Conservation (phyloP, 2,888 invertebrate genomes). For the Deilephila elpenor region DNA sequence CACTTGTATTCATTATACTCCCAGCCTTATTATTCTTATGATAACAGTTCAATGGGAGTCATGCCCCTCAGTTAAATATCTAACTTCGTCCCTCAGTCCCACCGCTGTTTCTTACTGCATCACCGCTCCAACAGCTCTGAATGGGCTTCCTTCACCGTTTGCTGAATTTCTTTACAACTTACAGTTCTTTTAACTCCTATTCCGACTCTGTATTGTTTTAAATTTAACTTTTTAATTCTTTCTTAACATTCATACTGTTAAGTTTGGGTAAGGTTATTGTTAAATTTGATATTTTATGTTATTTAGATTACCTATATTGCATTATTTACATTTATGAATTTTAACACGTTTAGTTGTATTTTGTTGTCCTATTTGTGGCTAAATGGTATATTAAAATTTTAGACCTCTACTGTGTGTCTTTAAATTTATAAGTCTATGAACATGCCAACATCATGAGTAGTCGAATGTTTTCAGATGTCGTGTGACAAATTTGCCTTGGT, state of each 20-base stretch:
- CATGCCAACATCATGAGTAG: no score
- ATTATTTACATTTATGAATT: not conserved
- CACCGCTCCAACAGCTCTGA: constrained; percentile 28
- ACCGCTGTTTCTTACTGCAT: constrained; percentile 19
- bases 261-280: not conserved
- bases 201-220: constrained; percentile 27
- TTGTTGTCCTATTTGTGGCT: no score
- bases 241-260: constrained; percentile 4
- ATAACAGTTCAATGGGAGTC: not conserved
- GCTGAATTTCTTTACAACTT: constrained; percentile 30
- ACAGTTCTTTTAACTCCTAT: constrained; percentile 31
- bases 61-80: not conserved
- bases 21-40: not conserved
- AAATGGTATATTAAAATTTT: no score
- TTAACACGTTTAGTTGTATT: not conserved
- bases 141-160: constrained; percentile 26
- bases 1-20: not conserved
- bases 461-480: no score
- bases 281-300: not conserved
- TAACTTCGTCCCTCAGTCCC: constrained; percentile 3
- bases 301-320: not conserved
- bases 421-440: no score
- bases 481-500: no score
- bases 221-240: constrained; percentile 27
- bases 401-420: no score